Conservation (phyloP, 2,797 vertebrate genomes). For the Xenops minutus region DNA sequence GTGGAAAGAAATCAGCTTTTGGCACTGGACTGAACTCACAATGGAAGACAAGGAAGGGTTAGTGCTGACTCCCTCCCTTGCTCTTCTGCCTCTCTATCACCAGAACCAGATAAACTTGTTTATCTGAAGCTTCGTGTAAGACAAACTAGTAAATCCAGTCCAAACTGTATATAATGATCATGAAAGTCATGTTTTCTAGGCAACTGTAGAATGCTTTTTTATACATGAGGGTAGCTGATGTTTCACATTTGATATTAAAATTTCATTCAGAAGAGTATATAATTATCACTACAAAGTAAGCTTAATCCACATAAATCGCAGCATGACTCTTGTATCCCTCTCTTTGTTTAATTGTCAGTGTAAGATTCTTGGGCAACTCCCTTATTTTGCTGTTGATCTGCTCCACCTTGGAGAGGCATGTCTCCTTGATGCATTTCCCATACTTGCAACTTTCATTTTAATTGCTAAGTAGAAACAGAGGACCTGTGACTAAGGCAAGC, state of each 20-base stretch:
- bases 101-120: constrained; percentile 63
- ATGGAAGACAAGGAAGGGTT: not conserved
- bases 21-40: not conserved
- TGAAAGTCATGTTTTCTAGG: constrained; percentile 50
- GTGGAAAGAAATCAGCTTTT: constrained; percentile 3
- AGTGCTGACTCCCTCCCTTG: not conserved
- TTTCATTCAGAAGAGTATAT: constrained; percentile 26
- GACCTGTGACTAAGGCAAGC: constrained; percentile 2
- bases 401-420: not conserved
- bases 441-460: constrained; percentile 48
- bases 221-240: constrained; percentile 29
- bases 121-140: not conserved
- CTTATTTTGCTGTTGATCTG: constrained; percentile 41
- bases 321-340: constrained; percentile 32
- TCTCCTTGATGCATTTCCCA: constrained; percentile 6
- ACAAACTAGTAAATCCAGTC: constrained; percentile 56
- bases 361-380: constrained; percentile 35
- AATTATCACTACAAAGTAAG: constrained; percentile 64
- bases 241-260: constrained; percentile 55
- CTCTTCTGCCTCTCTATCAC: constrained; percentile 24
- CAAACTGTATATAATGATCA: constrained; percentile 18
- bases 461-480: constrained; percentile 38
- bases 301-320: constrained; percentile 58
- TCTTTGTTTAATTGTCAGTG: constrained; percentile 36
- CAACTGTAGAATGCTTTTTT: constrained; percentile 29